Evolutionary conservation across 2,888 invertebrate species (phyloP).

Genomic region (Trichogramma evanescens): DNA sequence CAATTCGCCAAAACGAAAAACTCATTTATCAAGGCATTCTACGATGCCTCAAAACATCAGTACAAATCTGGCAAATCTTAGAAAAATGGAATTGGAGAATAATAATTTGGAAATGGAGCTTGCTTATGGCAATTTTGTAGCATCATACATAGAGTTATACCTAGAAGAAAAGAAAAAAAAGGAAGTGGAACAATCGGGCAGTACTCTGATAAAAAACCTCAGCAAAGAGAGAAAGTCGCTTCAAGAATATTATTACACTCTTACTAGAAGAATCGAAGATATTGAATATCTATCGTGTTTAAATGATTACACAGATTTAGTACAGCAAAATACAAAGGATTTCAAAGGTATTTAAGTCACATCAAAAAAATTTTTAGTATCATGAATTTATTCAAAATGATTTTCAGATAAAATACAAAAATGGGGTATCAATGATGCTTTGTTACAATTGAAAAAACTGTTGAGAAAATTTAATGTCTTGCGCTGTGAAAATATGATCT

Average conservation of each 20-base stretch:
- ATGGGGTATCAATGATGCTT: constrained; percentile 6
- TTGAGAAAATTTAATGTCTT: constrained; percentile 17
- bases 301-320: constrained; percentile 7
- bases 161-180: constrained; percentile 15
- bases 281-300: constrained; percentile 7
- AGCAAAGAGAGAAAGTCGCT: constrained; percentile 13
- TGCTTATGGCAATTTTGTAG: constrained; percentile 11
- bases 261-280: constrained; percentile 12
- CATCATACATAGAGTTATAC: constrained; percentile 13
- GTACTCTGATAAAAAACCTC: constrained; percentile 11
- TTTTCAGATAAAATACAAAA: constrained; percentile 10
- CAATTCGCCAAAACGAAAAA: constrained; percentile 13
- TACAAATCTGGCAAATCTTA: constrained; percentile 5
- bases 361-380: not conserved
- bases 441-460: constrained; percentile 8
- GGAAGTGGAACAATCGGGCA: constrained; percentile 8
- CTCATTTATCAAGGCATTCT: constrained; percentile 9
- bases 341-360: constrained; percentile 1
- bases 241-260: constrained; percentile 4
- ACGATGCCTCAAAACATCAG: not conserved
- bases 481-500: constrained; percentile 15
- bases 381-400: not conserved
- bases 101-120: constrained; percentile 20
- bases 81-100: constrained; percentile 19
- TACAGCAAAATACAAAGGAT: not conserved